phyloP scores from a whole-genome alignment of 1,140 invertebrate genomes.

The Thrips palmi region DNA sequence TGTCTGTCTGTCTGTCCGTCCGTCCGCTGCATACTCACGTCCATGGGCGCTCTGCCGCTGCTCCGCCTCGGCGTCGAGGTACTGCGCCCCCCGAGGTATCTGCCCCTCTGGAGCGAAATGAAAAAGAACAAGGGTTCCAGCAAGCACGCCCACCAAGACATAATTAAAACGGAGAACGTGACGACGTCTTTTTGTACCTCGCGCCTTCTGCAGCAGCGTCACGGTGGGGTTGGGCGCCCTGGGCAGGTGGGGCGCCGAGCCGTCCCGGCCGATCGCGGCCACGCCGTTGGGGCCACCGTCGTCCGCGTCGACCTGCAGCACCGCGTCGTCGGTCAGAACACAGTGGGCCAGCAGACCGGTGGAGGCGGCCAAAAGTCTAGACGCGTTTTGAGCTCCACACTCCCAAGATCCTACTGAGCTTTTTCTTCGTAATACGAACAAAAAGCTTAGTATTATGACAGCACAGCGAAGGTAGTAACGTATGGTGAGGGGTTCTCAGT shows the following conservation, averaged over 20 bases:
- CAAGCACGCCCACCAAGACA: background rate
- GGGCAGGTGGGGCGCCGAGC: constrained; percentile 35
- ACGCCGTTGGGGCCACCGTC: constrained; percentile 36
- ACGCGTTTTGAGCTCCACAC: too few relatives aligned
- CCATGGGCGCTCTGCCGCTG: constrained; percentile 24
- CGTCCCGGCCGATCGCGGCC: constrained; percentile 27
- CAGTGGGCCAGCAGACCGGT: too few relatives aligned
- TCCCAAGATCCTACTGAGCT: too few relatives aligned
- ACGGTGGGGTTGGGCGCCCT: constrained; percentile 74
- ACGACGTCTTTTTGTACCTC: constrained; percentile 36
- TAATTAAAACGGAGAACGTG: background rate
- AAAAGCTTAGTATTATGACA: too few relatives aligned
- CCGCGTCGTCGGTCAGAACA: too few relatives aligned
- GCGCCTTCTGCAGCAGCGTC: constrained; percentile 69
- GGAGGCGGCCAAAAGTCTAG: too few relatives aligned
- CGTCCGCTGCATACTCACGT: too few relatives aligned
- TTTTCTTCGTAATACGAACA: too few relatives aligned
- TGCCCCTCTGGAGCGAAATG: constrained; percentile 50
- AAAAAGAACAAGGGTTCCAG: constrained; percentile 7
- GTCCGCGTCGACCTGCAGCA: too few relatives aligned
- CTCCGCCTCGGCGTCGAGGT: constrained; percentile 44
- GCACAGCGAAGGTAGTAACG: too few relatives aligned
- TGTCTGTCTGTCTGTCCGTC: too few relatives aligned
- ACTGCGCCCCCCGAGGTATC: constrained; percentile 53
- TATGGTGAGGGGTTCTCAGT: too few relatives aligned